phyloP scores from a whole-genome alignment of 92 coral and sea anemone genomes.

The Heteractis magnifica region DNA sequence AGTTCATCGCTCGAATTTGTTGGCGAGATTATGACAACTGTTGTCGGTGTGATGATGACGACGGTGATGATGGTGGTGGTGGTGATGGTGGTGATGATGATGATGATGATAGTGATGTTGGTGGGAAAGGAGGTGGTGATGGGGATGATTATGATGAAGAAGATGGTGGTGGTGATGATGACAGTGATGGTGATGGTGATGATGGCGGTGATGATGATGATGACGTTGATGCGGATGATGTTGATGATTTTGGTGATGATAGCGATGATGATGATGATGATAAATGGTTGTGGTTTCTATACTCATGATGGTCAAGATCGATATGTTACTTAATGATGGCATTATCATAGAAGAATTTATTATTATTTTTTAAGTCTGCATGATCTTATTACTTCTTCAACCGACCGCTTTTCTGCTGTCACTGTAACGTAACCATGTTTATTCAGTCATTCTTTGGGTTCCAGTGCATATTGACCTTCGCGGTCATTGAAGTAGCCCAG shows the following conservation, averaged over 20 bases:
- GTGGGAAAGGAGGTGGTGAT: too few relatives aligned
- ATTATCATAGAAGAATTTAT: not conserved
- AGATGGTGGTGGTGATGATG: too few relatives aligned
- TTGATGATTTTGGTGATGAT: not conserved
- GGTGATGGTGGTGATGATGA: too few relatives aligned
- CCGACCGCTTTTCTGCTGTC: too few relatives aligned
- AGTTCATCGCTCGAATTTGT: too few relatives aligned
- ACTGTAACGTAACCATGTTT: not conserved
- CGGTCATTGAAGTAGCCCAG: constrained; percentile 2
- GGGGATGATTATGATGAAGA: too few relatives aligned
- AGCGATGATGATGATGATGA: not conserved
- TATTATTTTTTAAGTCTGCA: not conserved
- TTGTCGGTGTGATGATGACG: too few relatives aligned
- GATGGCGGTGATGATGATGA: not conserved
- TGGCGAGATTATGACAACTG: too few relatives aligned
- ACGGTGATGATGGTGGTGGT: too few relatives aligned
- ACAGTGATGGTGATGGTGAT: too few relatives aligned
- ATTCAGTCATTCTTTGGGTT: not conserved
- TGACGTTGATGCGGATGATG: not conserved
- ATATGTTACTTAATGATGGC: not conserved
- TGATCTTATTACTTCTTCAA: not conserved
- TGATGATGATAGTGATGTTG: too few relatives aligned
- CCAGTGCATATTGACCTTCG: constrained; percentile 1
- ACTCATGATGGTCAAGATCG: not conserved
- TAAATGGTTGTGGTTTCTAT: not conserved